phyloP scores from a whole-genome alignment of 1,140 invertebrate species.

The Drosophila insularis region DNA sequence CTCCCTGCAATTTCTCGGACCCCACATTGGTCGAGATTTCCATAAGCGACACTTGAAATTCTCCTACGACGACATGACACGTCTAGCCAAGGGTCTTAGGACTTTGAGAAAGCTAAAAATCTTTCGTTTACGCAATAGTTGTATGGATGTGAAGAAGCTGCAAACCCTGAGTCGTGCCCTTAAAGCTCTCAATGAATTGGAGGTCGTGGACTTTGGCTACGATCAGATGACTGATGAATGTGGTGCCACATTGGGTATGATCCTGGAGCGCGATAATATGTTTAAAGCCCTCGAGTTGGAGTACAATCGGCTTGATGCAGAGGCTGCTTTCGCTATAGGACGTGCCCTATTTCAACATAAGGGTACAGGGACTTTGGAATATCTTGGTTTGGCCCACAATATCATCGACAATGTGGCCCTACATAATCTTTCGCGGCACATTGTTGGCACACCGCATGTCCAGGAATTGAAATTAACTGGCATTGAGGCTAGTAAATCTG shows the following conservation, averaged over 20 bases:
- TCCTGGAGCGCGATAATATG: conserved; percentile 39
- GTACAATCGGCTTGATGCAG: conserved; percentile 42
- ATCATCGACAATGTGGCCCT: conserved; percentile 27
- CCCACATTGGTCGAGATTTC: conserved; percentile 39
- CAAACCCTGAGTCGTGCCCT: conserved; percentile 37
- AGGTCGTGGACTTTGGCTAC: conserved; percentile 65
- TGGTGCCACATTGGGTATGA: conserved; percentile 27
- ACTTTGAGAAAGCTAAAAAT: conserved; percentile 43
- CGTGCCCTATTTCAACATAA: conserved; percentile 19
- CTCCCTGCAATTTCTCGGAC: conserved; percentile 63
- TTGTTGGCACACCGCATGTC: conserved; percentile 52
- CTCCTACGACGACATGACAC: conserved; percentile 58
- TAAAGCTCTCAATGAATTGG: conserved; percentile 18
- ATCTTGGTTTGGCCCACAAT: conserved; percentile 66
- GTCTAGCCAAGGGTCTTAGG: conserved; percentile 43
- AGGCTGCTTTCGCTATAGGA: conserved; percentile 37
- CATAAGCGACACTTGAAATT: conserved; percentile 63
- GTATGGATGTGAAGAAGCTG: conserved; percentile 54
- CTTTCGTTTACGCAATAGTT: conserved; percentile 69
- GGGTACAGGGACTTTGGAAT: conserved; percentile 25
- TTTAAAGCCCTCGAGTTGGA: conserved; percentile 56
- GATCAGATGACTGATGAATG: conserved; percentile 64
- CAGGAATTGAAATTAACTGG: conserved; percentile 45
- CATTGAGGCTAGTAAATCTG: background rate
- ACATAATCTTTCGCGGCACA: conserved; percentile 1